Evolutionary conservation across 2,888 invertebrate species (phyloP).

Genomic region (Melipona bicolor): DNA sequence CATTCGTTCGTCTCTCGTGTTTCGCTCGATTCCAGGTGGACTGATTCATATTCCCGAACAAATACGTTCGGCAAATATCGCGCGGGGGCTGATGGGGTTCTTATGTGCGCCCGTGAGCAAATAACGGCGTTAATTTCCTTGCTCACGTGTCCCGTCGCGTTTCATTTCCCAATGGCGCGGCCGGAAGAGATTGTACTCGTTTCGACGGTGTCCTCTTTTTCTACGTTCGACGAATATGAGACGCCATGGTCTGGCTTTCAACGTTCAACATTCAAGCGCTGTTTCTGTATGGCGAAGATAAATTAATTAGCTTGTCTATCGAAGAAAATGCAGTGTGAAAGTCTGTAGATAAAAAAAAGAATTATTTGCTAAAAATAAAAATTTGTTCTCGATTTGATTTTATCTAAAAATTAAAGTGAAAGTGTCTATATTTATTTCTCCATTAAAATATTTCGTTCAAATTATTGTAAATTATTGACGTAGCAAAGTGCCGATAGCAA

Average conservation of each 20-base stretch:
- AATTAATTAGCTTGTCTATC: not conserved
- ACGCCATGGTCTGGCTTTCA: not conserved
- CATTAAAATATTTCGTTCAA: not conserved
- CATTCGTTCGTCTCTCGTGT: conserved; percentile 19
- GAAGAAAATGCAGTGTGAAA: not conserved
- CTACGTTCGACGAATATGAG: not conserved
- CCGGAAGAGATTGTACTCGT: not conserved
- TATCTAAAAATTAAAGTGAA: not conserved
- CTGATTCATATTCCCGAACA: conserved; percentile 76
- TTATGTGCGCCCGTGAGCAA: conserved; percentile 45
- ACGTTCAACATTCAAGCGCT: not conserved
- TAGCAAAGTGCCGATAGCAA: not conserved
- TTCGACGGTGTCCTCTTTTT: not conserved
- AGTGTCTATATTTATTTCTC: not conserved
- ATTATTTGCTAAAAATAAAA: not conserved
- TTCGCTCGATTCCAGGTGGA: conserved; percentile 75
- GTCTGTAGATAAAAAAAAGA: not conserved
- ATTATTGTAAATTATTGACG: too few species aligned
- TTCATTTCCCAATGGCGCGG: conserved; percentile 11
- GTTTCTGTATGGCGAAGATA: not conserved
- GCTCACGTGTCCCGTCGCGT: conserved; percentile 39
- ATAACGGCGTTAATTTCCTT: conserved; percentile 68
- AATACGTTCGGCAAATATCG: conserved; percentile 77
- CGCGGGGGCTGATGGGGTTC: conserved; percentile 47
- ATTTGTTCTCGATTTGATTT: not conserved